Base-by-base conservation (phyloP, 2,888 invertebrate species). In the Lumbricus terrestris region DNA sequence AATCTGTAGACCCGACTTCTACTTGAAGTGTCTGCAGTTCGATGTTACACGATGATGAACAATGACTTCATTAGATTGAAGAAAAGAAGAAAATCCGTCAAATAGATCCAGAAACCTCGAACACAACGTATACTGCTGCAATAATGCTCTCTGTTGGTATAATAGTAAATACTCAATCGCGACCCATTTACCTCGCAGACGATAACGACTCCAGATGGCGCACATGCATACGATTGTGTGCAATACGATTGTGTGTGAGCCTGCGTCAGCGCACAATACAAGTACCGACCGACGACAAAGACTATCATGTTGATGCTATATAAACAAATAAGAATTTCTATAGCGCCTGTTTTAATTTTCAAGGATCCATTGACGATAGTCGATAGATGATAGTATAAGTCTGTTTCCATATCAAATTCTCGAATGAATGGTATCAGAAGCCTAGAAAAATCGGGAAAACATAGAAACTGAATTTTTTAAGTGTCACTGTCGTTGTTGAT, bases 1-100 rank as follows among this genome's bases (percentile, higher is more conserved):
- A 69, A 69, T 69, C 69, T n/a, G 69, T 69, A 69, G n/a, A 69
- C n/a, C 69, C n/a, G n/a, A 69, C 69, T 69, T 69, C n/a, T 69
- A 69, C 5, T 29, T 54, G 54, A 69, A n/a, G 23, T 47, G 20
- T 47, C 23, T 20, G 47, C 8, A 69, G 29, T 11, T n/a, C 13
- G 69, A n/a, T 69, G n/a, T n/a, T 69, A 69, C 1, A n/a, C 69
- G 69, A 16, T 1, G n/a, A 69, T 1, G n/a, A 69, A 69, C 29
- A 8, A n/a, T 69, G 69, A n/a, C 69, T 69, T 69, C 69, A n/a
- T n/a, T n/a, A 29, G 29, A 69, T 69, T 69, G 29, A 29, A 69
- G 29, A 69, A 69, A 0, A 69, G n/a, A 3, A 69, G n/a, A 69
- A 69, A 16, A 15, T n/a, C n/a, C 69, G 69, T 69, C 69, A n/a